These are phyloP conservation scores for Brienomyrus brachyistius DNA, from an alignment of 2,113 vertebrate genomes.

Conservation along the genomic window DNA sequence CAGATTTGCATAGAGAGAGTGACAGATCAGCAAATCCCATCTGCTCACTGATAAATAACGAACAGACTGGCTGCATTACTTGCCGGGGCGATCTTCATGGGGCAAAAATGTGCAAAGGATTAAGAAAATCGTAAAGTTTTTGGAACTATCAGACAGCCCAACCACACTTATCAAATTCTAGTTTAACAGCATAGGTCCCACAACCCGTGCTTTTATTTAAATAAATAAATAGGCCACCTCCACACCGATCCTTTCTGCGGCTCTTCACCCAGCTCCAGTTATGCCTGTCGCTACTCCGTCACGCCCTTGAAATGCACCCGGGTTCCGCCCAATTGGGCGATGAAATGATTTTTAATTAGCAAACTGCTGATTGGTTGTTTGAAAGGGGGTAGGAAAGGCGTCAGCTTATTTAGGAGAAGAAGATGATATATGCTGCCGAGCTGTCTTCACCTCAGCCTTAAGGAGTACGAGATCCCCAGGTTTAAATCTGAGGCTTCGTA, in stretches of 20 bases:
- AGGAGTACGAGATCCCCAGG: neutral
- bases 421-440: neutral
- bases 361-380: neutral
- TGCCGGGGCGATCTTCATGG: neutral
- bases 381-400: neutral
- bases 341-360: neutral
- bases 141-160: neutral
- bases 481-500: neutral
- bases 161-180: neutral
- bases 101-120: neutral
- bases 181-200: neutral
- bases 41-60: neutral
- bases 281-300: neutral
- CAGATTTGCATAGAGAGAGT: neutral
- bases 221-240: neutral
- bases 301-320: neutral
- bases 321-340: neutral
- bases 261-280: neutral
- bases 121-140: neutral
- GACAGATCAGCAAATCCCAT: conserved; percentile 2
- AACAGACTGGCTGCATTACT: neutral
- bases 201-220: neutral
- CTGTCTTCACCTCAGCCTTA: neutral
- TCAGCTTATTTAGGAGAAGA: neutral
- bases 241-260: neutral